Conservation (phyloP, 2,113 vertebrate species). For the Nibea coibor region DNA sequence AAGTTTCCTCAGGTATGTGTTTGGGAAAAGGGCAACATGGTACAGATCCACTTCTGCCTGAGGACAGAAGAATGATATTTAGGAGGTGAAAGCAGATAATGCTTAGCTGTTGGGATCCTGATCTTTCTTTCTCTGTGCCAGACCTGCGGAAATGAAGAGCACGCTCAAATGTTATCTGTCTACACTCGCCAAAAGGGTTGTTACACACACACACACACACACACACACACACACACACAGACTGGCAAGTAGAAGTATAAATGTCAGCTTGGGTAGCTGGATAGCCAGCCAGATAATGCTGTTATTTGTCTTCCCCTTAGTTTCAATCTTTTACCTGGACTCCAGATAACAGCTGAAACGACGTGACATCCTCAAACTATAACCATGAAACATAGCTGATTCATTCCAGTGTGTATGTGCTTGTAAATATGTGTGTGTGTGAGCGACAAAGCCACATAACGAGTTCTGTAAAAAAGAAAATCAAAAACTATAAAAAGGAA, state of each 20-base stretch:
- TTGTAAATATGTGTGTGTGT: not conserved
- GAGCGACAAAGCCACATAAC: not conserved
- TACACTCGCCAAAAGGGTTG: slow-evolving; percentile 25
- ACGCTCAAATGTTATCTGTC: slow-evolving; percentile 59
- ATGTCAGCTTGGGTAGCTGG: slow-evolving; percentile 29
- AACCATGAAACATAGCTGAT: slow-evolving; percentile 1
- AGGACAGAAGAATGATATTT: slow-evolving; percentile 62
- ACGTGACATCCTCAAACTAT: slow-evolving; percentile 13
- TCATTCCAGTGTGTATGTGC: not conserved
- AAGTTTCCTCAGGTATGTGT: slow-evolving; percentile 32
- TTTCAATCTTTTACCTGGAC: slow-evolving; percentile 2
- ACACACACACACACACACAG: not conserved
- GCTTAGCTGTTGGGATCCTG: slow-evolving; percentile 48
- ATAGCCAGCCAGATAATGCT: slow-evolving; percentile 14
- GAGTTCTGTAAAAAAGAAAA: not conserved
- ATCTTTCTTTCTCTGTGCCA: slow-evolving; percentile 19
- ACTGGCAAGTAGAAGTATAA: slow-evolving; percentile 17
- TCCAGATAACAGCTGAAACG: not conserved
- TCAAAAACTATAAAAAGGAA: not conserved
- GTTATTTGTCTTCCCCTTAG: slow-evolving; percentile 9
- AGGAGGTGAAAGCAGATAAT: slow-evolving; percentile 60
- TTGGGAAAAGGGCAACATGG: slow-evolving; percentile 45
- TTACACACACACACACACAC: slow-evolving; percentile 11
- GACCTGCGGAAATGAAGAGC: slow-evolving; percentile 48
- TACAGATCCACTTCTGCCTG: slow-evolving; percentile 45